Evolutionary conservation across 2,888 invertebrate species (phyloP).

Genomic region (Hermaeophaga mercurialis): DNA sequence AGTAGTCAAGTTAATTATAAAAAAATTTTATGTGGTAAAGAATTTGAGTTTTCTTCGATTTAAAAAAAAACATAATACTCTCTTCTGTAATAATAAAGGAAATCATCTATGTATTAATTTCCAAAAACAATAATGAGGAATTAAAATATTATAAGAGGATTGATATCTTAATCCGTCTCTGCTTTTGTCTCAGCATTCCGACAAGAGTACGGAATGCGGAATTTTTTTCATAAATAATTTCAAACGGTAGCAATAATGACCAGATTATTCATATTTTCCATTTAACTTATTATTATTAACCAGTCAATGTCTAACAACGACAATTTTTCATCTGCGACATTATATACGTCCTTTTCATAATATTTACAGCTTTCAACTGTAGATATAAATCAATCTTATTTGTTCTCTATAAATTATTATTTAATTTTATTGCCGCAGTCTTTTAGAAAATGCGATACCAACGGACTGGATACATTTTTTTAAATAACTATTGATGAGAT

Average conservation of each 20-base stretch:
- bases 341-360: constrained; percentile 12
- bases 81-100: too few species aligned
- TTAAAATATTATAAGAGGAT: too few species aligned
- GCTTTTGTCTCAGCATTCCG: not conserved
- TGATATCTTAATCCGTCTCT: not conserved
- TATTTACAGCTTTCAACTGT: constrained; percentile 6
- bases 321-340: constrained; percentile 9
- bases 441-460: constrained; percentile 11
- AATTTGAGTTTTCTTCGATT: too few species aligned
- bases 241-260: constrained; percentile 16
- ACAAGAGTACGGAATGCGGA: constrained; percentile 1
- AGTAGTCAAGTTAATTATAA: too few species aligned
- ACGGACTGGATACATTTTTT: constrained; percentile 1
- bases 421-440: constrained; percentile 15
- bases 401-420: constrained; percentile 18
- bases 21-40: too few species aligned
- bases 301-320: constrained; percentile 6
- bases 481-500: not conserved
- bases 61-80: too few species aligned
- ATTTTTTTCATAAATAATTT: constrained; percentile 1
- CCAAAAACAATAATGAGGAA: too few species aligned
- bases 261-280: constrained; percentile 7
- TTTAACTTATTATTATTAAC: constrained; percentile 9
- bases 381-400: constrained; percentile 18
- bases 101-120: too few species aligned